Base-by-base conservation (phyloP, 2,888 invertebrate genomes). In the Platerodrilus igneus region DNA sequence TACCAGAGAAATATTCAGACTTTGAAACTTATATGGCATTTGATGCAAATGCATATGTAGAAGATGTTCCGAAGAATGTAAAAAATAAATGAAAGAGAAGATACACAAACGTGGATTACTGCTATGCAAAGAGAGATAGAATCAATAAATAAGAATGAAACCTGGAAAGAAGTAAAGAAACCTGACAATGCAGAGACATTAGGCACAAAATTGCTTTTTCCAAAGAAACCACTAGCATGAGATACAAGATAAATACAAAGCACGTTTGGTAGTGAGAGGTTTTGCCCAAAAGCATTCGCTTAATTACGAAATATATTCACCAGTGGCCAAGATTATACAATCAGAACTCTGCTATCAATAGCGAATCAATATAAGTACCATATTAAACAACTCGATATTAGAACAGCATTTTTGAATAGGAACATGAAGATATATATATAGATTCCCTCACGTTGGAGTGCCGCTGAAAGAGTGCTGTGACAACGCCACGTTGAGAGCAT, bases 91-190 rank as follows among this genome's bases (percentile, higher is more conserved):
- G 9, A 27, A 15, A 15, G 8, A n/a, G 16, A 15, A 14, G 27
- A 27, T 6, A 15, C 7, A 11, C 7, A 27, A 15, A 16, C 9
- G 5, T 27, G 27, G 27, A 8, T 15, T n/a, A n/a, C n/a, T n/a
- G n/a, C n/a, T n/a, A n/a, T n/a, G 16, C 5, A 15, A 4, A 27
- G 16, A 27, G 27, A 27, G n/a, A n/a, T 27, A n/a, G 16, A 27
- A 15, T 27, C 27, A 9, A 27, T 27, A 16, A 15, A 27, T 27
- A 27, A 27, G 9, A 27, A 27, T 27, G 15, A 9, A 14, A 27
- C 27, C 3, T 27, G 27, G 16, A 14, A 27, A 27, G 14, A 27
- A 27, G 13, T 27, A n/a, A 8, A 7, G 2, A 15, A 9, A 8
- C 16, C 15, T n/a, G 14, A 17, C 5, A 6, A 16, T 3, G 9